Evolutionary conservation across 2,113 vertebrate species (phyloP), one percentile per base, ranked within the genome.

Genomic region (Sceloporus tristichus): DNA sequence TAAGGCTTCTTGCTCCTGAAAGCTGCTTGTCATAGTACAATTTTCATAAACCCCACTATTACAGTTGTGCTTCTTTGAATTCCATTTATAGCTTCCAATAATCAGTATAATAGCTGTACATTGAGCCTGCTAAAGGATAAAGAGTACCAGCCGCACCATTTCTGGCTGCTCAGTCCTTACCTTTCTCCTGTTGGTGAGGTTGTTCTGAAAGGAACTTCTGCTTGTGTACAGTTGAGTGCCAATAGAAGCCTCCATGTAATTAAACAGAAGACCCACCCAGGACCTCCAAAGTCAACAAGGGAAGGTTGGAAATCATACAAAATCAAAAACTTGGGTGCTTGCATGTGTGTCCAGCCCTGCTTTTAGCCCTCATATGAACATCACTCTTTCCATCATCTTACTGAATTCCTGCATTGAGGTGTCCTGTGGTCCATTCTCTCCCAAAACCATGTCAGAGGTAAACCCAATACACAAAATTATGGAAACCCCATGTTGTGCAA

Each of bases 31-130:
- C 59, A 4, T 48, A 14, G 56, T 21, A 0, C 56, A 54, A 42
- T 7, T 42, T 77, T 89, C 85, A 81, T 56, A 34, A 19, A 82
- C 86, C 86, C 53, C 5, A 53, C 25, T 27, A 9, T 40, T 62
- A 18, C 34, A 74, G 16, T 75, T 48, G 23, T 66, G 9, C 27
- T 23, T 48, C 13, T 87, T 40, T 76, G 62, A 9, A 2, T 88
- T 73, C 66, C 84, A n/a, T 38, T 59, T 76, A 70, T 42, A 65
- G 34, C 68, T 1, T 27, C 40, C 79, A 7, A 40, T 18, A 42
- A 74, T 5, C 27, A 88, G 38, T 29, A 83, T 40, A 0, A 0
- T 1, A 11, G 5, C 3, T 65, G 14, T 80, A 56, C 13, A 29
- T 16, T 81, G 56, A 40, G 65, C 83, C 23, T 16, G n/a, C 27